Evolutionary conservation across 2,113 vertebrate genomes (phyloP).

Genomic region (Tenebrosternarchus preto): DNA sequence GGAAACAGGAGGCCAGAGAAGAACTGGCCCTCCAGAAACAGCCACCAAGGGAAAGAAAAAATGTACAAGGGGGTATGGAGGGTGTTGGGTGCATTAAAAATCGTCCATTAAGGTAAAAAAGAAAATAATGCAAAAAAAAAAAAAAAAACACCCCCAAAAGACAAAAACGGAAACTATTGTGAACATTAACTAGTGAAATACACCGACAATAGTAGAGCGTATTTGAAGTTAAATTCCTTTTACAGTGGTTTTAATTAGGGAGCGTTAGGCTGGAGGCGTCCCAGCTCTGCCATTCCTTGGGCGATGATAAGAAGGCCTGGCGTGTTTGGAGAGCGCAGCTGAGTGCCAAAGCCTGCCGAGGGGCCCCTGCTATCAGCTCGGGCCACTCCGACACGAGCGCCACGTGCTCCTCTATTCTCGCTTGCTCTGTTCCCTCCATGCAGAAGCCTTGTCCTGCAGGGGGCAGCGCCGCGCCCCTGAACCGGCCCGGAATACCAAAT

Average conservation of each 20-base stretch:
- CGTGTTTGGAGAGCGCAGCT: conserved; percentile 58
- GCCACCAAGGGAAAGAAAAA: conserved; percentile 31
- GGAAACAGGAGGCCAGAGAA: conserved; percentile 72
- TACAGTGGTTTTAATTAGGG: conserved; percentile 71
- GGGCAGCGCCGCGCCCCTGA: neutral
- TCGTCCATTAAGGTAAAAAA: conserved; percentile 42
- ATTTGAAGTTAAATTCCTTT: conserved; percentile 70
- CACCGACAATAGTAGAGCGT: conserved; percentile 58
- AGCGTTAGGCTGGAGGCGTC: conserved; percentile 67
- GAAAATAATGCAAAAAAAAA: too few relatives aligned
- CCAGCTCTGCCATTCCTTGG: conserved; percentile 64
- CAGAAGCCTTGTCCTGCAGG: conserved; percentile 1
- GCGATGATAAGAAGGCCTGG: conserved; percentile 60
- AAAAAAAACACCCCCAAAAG: too few relatives aligned
- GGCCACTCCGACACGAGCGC: conserved; percentile 24
- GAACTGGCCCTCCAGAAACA: conserved; percentile 60
- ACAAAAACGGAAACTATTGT: conserved; percentile 50
- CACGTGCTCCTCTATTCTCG: conserved; percentile 23
- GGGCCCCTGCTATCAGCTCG: conserved; percentile 33
- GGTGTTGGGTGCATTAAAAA: neutral
- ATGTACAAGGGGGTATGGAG: too few relatives aligned
- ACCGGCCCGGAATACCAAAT: conserved; percentile 4
- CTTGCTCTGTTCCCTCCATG: conserved; percentile 10
- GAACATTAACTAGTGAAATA: conserved; percentile 53
- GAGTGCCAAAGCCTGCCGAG: conserved; percentile 44